phyloP scores from a whole-genome alignment of 2,888 invertebrate genomes.

The Malthinus seriepunctatus region DNA sequence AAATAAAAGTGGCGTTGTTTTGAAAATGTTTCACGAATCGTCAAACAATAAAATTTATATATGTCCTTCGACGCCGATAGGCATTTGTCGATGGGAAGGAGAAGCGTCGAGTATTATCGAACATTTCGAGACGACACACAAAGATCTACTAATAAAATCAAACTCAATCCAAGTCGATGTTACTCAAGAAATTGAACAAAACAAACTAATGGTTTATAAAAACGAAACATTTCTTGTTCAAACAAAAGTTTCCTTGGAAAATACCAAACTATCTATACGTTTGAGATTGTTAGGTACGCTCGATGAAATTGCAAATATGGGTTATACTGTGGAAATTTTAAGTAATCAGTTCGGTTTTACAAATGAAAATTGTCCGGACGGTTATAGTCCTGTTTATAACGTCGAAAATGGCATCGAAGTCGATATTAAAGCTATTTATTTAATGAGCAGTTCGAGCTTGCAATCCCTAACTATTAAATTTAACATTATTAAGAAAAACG shows the following conservation, averaged over 20 bases:
- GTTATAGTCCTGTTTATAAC: constrained; percentile 24
- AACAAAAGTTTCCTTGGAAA: constrained; percentile 9
- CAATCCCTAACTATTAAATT: not conserved
- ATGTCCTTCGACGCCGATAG: constrained; percentile 23
- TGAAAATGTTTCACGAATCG: not conserved
- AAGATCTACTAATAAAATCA: constrained; percentile 22
- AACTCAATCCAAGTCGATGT: constrained; percentile 19
- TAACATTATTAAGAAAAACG: not conserved
- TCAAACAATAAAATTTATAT: constrained; percentile 16
- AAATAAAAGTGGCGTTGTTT: not conserved
- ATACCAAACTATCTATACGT: constrained; percentile 13
- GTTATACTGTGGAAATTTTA: constrained; percentile 22
- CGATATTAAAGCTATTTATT: constrained; percentile 21
- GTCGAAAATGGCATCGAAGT: constrained; percentile 18
- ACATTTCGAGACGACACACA: constrained; percentile 24
- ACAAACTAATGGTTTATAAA: constrained; percentile 14
- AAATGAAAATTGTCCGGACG: constrained; percentile 12
- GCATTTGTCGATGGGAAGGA: constrained; percentile 28
- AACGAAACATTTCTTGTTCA: constrained; percentile 25
- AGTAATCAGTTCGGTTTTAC: constrained; percentile 20
- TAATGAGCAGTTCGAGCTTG: not conserved
- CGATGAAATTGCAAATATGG: not conserved
- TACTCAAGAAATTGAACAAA: constrained; percentile 16
- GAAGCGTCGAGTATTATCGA: constrained; percentile 19
- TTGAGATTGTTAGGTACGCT: constrained; percentile 19